Percentiles rank a stretch among this genome's conserved stretches.
phyloP scores from a whole-genome alignment of 2,113 vertebrate species.

The Tetrax tetrax region DNA sequence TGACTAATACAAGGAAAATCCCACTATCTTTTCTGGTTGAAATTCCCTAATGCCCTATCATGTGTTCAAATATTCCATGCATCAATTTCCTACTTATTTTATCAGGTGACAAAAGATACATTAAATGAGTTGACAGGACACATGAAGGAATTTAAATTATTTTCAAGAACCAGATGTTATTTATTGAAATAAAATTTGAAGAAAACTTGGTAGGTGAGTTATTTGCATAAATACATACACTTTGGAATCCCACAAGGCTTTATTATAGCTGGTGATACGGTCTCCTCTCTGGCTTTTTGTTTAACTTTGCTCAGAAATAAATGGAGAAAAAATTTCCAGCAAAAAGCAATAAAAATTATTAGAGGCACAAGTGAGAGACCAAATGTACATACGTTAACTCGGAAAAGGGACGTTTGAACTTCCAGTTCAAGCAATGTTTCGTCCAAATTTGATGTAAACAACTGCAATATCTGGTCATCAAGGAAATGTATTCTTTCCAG shows the following conservation, averaged over 20 bases:
- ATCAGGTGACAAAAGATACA: slow-evolving; percentile 21
- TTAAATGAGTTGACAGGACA: not conserved
- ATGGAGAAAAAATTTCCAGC: not conserved
- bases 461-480: not conserved
- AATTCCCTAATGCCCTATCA: slow-evolving; percentile 13
- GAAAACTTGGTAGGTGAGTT: not conserved
- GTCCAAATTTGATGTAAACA: not conserved
- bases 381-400: not conserved
- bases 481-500: not conserved
- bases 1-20: slow-evolving; percentile 72
- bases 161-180: slow-evolving; percentile 36
- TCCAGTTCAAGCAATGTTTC: not conserved
- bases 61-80: slow-evolving; percentile 35
- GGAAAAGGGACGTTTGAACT: not conserved
- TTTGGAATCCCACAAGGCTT: not conserved
- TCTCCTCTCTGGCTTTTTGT: not conserved
- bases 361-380: not conserved
- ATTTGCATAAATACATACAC: not conserved
- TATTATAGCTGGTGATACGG: not conserved
- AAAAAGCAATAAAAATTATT: not conserved
- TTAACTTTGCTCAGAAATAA: not conserved
- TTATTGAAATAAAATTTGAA: not conserved
- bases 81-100: slow-evolving; percentile 19
- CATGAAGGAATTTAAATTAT: not conserved
- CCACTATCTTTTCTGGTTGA: slow-evolving; percentile 28